Base-by-base conservation (phyloP, 2,797 vertebrate species). In the Anabacerthia variegaticeps region DNA sequence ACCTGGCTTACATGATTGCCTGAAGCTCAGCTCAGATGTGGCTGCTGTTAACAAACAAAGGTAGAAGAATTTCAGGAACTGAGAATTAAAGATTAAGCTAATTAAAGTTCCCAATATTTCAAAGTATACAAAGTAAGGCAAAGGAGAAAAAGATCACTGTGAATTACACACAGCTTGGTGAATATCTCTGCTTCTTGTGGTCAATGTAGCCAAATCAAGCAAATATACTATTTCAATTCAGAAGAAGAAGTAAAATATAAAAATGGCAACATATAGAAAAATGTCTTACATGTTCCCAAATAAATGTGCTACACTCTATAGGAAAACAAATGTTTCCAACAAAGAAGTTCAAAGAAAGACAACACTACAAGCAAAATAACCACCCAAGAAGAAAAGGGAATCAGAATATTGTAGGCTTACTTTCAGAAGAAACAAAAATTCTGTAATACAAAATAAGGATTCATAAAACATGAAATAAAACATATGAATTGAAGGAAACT, bases 41-140 rank as follows among this genome's bases (percentile, higher is more conserved):
- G 55, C 73, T 91, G 55, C 74, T 95, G 55, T 62, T 44, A 69
- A 81, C 56, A 93, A 89, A 65, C 8, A 73, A 85, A 79, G 0
- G 43, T 69, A 87, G 63, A 52, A 93, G 77, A 69, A 81, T 86
- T 95, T 92, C 88, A 73, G 76, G 28, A 87, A 80, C 26, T 58
- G 54, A 81, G 30, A 83, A 68, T 43, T 67, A 48, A 90, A 80
- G 48, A 77, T 43, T 43, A 56, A 58, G 66, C 49, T 90, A 81
- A 62, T 46, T 86, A 61, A 92, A 94, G 43, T 74, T 58, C 62
- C 12, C 58, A 78, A 24, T 58, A 46, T 58, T 88, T 88, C 46
- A 61, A 90, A 81, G 74, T 41, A 49, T 30, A 56, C 37, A 73
- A 27, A 86, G 34, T 19, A 78, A 85, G 37, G 66, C 23, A 62